Base-by-base conservation (phyloP, 1,140 invertebrate species). In the Formica selysi region DNA sequence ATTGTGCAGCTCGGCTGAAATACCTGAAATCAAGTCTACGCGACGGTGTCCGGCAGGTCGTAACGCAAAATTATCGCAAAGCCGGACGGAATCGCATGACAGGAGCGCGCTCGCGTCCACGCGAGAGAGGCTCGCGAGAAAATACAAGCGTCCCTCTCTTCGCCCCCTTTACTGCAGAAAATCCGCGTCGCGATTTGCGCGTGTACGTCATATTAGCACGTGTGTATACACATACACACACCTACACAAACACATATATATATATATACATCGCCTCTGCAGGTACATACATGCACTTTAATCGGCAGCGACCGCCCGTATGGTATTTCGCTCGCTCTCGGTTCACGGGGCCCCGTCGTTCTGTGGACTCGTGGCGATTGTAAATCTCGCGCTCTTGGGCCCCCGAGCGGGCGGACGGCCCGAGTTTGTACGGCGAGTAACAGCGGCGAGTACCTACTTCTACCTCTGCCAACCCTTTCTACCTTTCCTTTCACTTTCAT, bases 401-500 rank as follows among this genome's bases (percentile, higher is more conserved):
- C 89, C 88, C 89, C 86, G 48, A 51, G 80, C 85, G 71, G 91
- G 26, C 86, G 73, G 91, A 38, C 32, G 51, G 57, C 36, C 71
- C 87, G 78, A 70, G 89, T 88, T 84, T 73, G 44, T 61, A 73
- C 68, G 67, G 61, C 89, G 81, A 88, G 90, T 88, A 88, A 87
- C 87, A 91, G 89, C 86, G 88, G 54, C 88, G 91, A 91, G 92
- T 91, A 89, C 85, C 87, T 86, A 88, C 85, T 80, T 81, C 61
- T 83, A 90, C 89, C 88, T 90, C 89, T 76, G 89, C 86, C 88
- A 93, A 93, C 93, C 93, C 93, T 94, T 94, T 94, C 93, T 93
- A 93, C 92, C 93, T 93, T 94, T 91, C 93, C 93, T 94, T 94
- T 94, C 93, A 94, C 93, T 94, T 94, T 94, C 93, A 89, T 94